phyloP scores from a whole-genome alignment of 2,113 vertebrate genomes.

The Nipponia nippon region DNA sequence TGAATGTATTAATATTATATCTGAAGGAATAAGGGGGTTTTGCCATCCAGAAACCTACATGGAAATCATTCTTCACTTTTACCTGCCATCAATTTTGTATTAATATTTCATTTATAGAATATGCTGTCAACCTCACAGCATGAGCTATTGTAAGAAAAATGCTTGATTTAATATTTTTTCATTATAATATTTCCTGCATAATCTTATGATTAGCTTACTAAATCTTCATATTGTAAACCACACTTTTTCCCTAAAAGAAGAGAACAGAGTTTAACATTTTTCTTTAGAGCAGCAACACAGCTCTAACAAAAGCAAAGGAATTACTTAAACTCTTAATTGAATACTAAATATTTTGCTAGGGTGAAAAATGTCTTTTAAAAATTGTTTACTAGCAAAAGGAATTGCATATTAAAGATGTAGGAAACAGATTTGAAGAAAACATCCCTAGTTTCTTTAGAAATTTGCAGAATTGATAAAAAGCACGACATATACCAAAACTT shows the following conservation, averaged over 20 bases:
- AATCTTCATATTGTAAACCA: slow-evolving; percentile 57
- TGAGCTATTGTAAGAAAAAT: slow-evolving; percentile 50
- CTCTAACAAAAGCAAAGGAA: neutral
- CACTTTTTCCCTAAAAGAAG: slow-evolving; percentile 18
- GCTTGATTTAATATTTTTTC: slow-evolving; percentile 62
- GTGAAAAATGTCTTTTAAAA: neutral
- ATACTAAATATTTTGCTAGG: neutral
- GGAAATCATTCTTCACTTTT: slow-evolving; percentile 56
- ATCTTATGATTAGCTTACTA: slow-evolving; percentile 50
- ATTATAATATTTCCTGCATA: slow-evolving; percentile 48
- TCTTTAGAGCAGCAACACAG: neutral
- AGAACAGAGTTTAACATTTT: slow-evolving; percentile 16
- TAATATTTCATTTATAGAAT: slow-evolving; percentile 70
- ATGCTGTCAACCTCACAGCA: slow-evolving; percentile 64
- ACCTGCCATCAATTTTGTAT: slow-evolving; percentile 57
- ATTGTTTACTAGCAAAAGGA: neutral
- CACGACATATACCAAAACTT: neutral
- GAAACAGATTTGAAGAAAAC: neutral
- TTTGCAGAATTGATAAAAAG: neutral
- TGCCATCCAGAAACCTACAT: slow-evolving; percentile 25
- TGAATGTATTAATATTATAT: slow-evolving; percentile 4
- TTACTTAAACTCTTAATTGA: neutral
- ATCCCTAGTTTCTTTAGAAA: neutral
- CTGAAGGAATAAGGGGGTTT: slow-evolving; percentile 13
- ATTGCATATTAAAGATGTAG: neutral